Evolutionary conservation across 2,888 invertebrate species (phyloP), one percentile per base, ranked within the genome.

Genomic region (Agrotis segetum): DNA sequence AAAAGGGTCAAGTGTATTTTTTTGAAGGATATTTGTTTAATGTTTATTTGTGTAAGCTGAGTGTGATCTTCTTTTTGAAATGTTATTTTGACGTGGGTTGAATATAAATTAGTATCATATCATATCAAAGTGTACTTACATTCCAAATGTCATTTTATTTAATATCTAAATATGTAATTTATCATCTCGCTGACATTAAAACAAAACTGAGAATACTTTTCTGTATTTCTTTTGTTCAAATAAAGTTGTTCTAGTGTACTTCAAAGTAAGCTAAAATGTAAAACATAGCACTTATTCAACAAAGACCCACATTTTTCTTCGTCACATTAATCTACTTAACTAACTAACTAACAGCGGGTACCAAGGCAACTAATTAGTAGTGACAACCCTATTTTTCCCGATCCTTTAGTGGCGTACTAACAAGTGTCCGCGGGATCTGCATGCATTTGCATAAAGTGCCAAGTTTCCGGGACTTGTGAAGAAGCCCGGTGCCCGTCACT

Each of bases 381-480:
- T 75, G 87, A 77, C 87, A 85, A 66, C 82, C 81, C 81, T 87
- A 81, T 80, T 79, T 78, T 81, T 75, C 71, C 29, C 53, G 74
- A 73, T 78, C 74, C 82, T 83, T 79, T 77, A 82, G 83, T 79
- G 80, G 73, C 74, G 78, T 69, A 79, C 74, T 84, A 81, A 86
- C 87, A 88, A 91, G 89, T 88, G 89, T 89, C 87, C 80, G 82
- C 72, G 70, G 81, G 85, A 92, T 94, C 90, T 93, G 88, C 92
- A 93, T 93, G 90, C 82, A 93, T 94, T 93, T 91, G 88, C 92
- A 93, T 94, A 92, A 92, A 90, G 89, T 86, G 82, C 83, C 81
- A 85, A 86, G 87, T 88, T 82, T 71, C 76, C 77, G 86, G 85
- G 85, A 83, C 81, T 83, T 83, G 80, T 83, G 82, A 82, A 82